Percentiles rank a stretch among this genome's conserved stretches.
phyloP scores from a whole-genome alignment of 2,888 invertebrate genomes.

The Leucophenga maculata region DNA sequence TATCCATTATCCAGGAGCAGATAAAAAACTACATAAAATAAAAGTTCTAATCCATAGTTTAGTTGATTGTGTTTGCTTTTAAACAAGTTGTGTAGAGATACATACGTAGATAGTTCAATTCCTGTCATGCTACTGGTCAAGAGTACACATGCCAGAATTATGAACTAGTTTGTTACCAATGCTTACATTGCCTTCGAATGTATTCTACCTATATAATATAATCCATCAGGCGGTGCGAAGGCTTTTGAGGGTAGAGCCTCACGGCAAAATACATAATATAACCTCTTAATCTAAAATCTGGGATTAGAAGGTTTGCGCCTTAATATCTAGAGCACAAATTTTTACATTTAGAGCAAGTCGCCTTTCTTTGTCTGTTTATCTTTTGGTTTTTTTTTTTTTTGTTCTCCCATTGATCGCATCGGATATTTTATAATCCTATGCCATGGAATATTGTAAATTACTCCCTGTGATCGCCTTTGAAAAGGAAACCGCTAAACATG shows the following conservation, averaged over 20 bases:
- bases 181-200: background rate
- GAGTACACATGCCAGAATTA: too few relatives aligned
- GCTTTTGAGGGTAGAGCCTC: slow-evolving; percentile 28
- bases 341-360: slow-evolving; percentile 8
- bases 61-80: too few relatives aligned
- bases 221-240: slow-evolving; percentile 26
- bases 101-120: too few relatives aligned
- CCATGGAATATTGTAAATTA: background rate
- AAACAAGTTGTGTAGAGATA: too few relatives aligned
- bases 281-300: slow-evolving; percentile 15
- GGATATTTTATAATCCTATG: slow-evolving; percentile 14
- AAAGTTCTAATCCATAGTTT: too few relatives aligned
- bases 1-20: too few relatives aligned
- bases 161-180: background rate
- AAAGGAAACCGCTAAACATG: slow-evolving; percentile 27
- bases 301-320: slow-evolving; percentile 6
- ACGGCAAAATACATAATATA: slow-evolving; percentile 11
- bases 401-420: slow-evolving; percentile 1
- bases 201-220: too few relatives aligned
- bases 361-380: too few relatives aligned
- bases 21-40: too few relatives aligned
- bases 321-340: slow-evolving; percentile 11
- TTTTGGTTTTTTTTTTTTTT: background rate
- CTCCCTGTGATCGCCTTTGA: slow-evolving; percentile 5
- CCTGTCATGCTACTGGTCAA: too few relatives aligned